Evolutionary conservation across 1,140 invertebrate species (phyloP), one percentile per base, ranked within the genome.

Genomic region (Phortica variegata): DNA sequence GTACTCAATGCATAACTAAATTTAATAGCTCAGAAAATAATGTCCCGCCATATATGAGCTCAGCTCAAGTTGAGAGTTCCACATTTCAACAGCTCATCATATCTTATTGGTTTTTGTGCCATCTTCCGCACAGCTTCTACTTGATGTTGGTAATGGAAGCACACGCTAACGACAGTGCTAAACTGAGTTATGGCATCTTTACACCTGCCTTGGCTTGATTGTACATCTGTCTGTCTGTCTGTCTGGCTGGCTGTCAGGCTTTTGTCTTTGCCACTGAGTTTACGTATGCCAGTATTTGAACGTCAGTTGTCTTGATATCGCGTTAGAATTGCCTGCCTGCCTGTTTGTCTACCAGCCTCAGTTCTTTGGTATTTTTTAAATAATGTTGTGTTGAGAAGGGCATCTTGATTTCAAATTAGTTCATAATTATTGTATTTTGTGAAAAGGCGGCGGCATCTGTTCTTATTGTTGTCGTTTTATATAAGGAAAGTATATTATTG

Each of bases 361-460:
- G n/a, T n/a, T n/a, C n/a, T 7, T 55, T 49, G 52, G 48, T 33
- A 52, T 52, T 60, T 52, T 54, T 50, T 47, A 32, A 19, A 18
- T 65, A 58, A 61, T 66, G 58, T 52, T 51, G 62, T 61, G 54
- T 41, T 37, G 52, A 65, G 58, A 61, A 65, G 61, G 61, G 61
- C 61, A 65, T 52, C 62, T 47, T 56, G 61, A 58, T 65, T 54
- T 50, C 58, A 60, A 65, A 66, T 66, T 65, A 61, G 51, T 66
- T 65, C 47, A 61, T 61, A 65, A 61, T 66, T 65, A 60, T 63
- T n/a, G n/a, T n/a, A n/a, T n/a, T n/a, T n/a, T n/a, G n/a, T n/a
- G n/a, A n/a, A n/a, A n/a, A n/a, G n/a, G n/a, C n/a, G n/a, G n/a
- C n/a, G n/a, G n/a, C n/a, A n/a, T n/a, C n/a, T n/a, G n/a, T n/a